Percentiles rank a stretch among this genome's conserved stretches.
Evolutionary conservation across 1,140 invertebrate species (phyloP).

Genomic region (Sycophila sp.): DNA sequence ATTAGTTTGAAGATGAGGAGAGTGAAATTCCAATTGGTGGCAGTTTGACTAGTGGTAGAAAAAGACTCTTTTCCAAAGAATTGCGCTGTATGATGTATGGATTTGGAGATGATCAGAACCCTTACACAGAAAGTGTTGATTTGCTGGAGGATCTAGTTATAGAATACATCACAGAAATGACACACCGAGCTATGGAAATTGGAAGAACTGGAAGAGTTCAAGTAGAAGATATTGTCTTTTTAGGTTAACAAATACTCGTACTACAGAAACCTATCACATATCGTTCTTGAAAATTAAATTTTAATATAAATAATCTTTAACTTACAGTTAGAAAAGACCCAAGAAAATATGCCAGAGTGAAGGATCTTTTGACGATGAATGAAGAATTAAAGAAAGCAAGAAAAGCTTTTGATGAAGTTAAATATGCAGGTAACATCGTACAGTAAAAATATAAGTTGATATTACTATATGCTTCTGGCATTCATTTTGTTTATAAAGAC

Average conservation of each 20-base stretch:
- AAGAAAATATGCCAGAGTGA: constrained; percentile 97
- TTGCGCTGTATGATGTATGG: constrained; percentile 99
- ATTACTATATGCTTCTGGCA: constrained; percentile 20
- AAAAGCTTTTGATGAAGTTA: constrained; percentile 99
- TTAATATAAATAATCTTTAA: neutral
- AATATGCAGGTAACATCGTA: constrained; percentile 77
- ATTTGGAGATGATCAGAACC: constrained; percentile 99
- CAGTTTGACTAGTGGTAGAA: constrained; percentile 77
- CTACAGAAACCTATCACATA: too few species aligned
- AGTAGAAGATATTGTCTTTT: constrained; percentile 98
- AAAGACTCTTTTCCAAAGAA: constrained; percentile 89
- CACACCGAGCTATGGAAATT: constrained; percentile 94
- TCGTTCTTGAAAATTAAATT: too few species aligned
- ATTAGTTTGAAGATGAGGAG: constrained; percentile 73
- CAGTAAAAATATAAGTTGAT: constrained; percentile 42
- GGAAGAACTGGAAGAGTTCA: constrained; percentile 93
- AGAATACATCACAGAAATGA: constrained; percentile 97
- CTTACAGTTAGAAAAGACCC: constrained; percentile 90
- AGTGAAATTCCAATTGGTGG: constrained; percentile 71
- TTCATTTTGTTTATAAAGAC: constrained; percentile 20
- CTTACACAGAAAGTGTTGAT: constrained; percentile 98
- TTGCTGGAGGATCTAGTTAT: constrained; percentile 97
- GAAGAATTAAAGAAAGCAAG: constrained; percentile 98
- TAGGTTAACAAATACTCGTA: too few species aligned
- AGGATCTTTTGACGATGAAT: constrained; percentile 98